Conservation (phyloP, 2,888 invertebrate species). For the Caenorhabditis sp. region DNA sequence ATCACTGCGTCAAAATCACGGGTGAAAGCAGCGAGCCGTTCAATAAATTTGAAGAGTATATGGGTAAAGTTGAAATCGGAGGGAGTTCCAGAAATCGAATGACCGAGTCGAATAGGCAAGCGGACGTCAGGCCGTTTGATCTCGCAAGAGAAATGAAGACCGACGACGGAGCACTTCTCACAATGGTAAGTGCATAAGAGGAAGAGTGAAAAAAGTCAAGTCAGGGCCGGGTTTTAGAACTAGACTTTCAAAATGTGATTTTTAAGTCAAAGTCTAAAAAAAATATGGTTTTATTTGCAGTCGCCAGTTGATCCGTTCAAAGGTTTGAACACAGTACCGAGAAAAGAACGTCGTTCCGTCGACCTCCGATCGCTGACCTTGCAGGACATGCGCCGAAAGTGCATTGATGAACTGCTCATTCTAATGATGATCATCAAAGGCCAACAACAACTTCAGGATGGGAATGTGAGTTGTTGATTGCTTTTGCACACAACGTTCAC, state of each 20-base stretch:
- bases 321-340: not conserved
- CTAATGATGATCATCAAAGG: slow-evolving; percentile 37
- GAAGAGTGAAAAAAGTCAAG: too few species aligned
- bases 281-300: too few species aligned
- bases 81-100: slow-evolving; percentile 6
- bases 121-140: slow-evolving; percentile 7
- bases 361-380: slow-evolving; percentile 15
- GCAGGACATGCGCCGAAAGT: slow-evolving; percentile 38
- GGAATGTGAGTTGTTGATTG: slow-evolving; percentile 34
- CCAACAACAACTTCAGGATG: slow-evolving; percentile 32
- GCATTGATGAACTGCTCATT: slow-evolving; percentile 29
- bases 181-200: slow-evolving; percentile 9
- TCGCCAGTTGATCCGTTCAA: slow-evolving; percentile 15
- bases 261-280: too few species aligned
- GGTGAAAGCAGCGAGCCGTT: slow-evolving; percentile 26
- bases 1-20: slow-evolving; percentile 22
- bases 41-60: slow-evolving; percentile 8
- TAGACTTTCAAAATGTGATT: too few species aligned
- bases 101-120: slow-evolving; percentile 7
- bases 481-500: not conserved
- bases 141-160: not conserved
- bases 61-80: not conserved
- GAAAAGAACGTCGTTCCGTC: too few species aligned
- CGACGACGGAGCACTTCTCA: slow-evolving; percentile 10
- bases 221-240: too few species aligned